Evolutionary conservation across 2,113 vertebrate species (phyloP), one percentile per base, ranked within the genome.

Genomic region (Orcinus orca): DNA sequence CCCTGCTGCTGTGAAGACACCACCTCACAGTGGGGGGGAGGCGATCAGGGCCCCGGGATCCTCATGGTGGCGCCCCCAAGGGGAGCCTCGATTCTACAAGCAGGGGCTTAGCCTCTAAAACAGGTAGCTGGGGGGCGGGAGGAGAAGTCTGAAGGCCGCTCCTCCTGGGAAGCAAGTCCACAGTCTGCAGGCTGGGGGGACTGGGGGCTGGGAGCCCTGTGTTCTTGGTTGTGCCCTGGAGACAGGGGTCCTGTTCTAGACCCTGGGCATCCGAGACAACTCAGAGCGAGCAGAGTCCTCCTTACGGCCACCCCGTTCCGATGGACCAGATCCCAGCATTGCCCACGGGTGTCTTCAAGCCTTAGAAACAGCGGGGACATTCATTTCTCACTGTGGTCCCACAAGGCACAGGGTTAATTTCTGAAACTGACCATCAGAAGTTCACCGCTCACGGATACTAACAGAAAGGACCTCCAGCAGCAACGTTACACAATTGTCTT

Each of bases 1-100:
- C 5, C 9, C 55, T 33, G 1, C 55, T 12, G 8, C 15, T 38
- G 55, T 0, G 0, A 38, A 60, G 38, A 8, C 79, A 26, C n/a
- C 55, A 26, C 15, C 55, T 38, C 79, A 38, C 55, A 29, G n/a
- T 18, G 2, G 3, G 0, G 21, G 31, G 12, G 47, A 36, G 53
- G 23, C 4, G 0, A 60, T 29, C n/a, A 60, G 55, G 55, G n/a
- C n/a, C n/a, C 8, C 55, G 10, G 55, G 13, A 38, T 62, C 10
- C 55, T 38, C 79, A 55, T 58, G 33, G 3, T 80, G 33, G 50
- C 3, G 21, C 20, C 14, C 55, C 55, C 15, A 20, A 62, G 36
- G 36, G 60, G 36, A 41, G 15, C 36, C 58, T 1, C 1, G 8
- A 29, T 29, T 29, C 80, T 20, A 11, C 10, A 82, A 82, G 55